phyloP scores from a whole-genome alignment of 2,797 vertebrate genomes.

The Poliocrania exsul region DNA sequence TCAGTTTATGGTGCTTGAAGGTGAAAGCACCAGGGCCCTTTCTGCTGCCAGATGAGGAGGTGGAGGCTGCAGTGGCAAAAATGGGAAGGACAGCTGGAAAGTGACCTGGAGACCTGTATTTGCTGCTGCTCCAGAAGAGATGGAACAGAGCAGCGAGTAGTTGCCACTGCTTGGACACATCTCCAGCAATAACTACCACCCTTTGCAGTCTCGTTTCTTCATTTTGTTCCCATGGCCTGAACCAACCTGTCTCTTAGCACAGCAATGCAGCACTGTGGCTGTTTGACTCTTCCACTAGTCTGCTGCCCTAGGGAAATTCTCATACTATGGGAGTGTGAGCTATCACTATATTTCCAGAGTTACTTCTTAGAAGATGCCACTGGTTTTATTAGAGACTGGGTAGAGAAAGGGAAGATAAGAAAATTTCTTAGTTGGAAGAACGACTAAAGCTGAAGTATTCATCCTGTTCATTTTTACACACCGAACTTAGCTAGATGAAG shows the following conservation, averaged over 20 bases:
- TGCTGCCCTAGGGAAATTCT: not conserved
- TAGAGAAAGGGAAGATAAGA: not conserved
- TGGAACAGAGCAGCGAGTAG: not conserved
- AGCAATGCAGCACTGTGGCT: not conserved
- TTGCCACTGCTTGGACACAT: not conserved
- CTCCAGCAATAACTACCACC: not conserved
- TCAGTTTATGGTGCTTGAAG: too few relatives aligned
- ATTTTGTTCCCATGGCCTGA: not conserved
- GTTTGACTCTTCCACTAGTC: not conserved
- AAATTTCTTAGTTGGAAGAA: not conserved
- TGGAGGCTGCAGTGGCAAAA: not conserved
- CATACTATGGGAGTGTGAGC: fast-evolving
- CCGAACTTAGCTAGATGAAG: not conserved
- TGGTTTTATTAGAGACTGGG: not conserved
- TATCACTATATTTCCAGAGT: not conserved
- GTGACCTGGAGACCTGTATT: not conserved
- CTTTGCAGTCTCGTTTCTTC: not conserved
- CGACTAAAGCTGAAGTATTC: not conserved
- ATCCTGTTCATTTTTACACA: not conserved
- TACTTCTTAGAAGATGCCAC: not conserved
- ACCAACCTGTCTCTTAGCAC: not conserved
- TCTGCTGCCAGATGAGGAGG: not conserved
- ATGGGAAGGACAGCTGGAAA: not conserved
- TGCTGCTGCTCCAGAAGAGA: not conserved
- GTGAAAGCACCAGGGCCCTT: too few relatives aligned